Base-by-base conservation (phyloP, 1,140 invertebrate genomes). In the Habropoda laboriosa region DNA sequence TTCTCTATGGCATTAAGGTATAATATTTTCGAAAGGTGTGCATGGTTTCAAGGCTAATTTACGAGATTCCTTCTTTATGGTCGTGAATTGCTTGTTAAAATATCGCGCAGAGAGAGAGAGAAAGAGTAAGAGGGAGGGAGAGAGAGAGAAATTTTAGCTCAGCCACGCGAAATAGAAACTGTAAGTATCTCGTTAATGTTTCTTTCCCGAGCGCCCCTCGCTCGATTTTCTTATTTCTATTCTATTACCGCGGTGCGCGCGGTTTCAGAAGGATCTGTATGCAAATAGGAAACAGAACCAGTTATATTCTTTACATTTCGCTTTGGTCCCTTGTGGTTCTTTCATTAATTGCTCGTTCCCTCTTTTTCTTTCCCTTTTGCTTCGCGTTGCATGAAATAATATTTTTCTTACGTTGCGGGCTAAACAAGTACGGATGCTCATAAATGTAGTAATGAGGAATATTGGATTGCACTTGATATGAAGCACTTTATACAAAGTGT, bases 241-340 rank as follows among this genome's bases (percentile, higher is more conserved):
- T 42, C 61, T 42, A 64, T 64, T 64, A 64, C 38, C 24, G 16
- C 10, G 38, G 18, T 61, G 38, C 24, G 57, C 18, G 1, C 55
- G 13, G 18, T 35, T 21, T 3, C 61, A 64, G 24, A 45, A 64
- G 38, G 38, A 64, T 64, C 61, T 64, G 24, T 45, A 64, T 64
- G 61, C 61, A 64, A 64, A 45, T 64, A 64, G n/a, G 24, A 64
- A 64, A 64, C 61, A 64, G 61, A 64, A 64, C 18, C 38, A 45
- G 38, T 64, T 64, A 30, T 42, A 64, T 64, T 64, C 38, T 45
- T 64, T 64, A 40, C 24, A 64, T 38, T 64, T 42, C 16, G 61
- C 35, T 45, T 32, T 21, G 27, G 27, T 18, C n/a, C 13, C 40
- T 30, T 30, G 18, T 45, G 18, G 18, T 64, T 47, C 40, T 21